Evolutionary conservation across 1,140 invertebrate genomes (phyloP), one percentile per base, ranked within the genome.

Genomic region (Zaprionus africanus): DNA sequence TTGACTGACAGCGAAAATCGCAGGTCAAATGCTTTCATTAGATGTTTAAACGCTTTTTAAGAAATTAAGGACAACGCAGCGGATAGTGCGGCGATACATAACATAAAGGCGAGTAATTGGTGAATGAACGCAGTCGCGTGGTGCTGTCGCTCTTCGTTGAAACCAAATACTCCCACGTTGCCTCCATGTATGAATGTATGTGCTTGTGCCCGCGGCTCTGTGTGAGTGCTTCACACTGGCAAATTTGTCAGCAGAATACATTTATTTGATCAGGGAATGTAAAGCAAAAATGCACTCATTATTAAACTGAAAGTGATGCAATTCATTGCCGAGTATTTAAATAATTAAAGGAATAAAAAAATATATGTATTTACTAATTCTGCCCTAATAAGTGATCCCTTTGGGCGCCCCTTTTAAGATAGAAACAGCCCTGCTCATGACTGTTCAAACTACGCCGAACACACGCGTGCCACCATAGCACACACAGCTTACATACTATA

Each of bases 11-110:
- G 78, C 67, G 36, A 71, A 72, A 88, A 63, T 84, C 78, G 79
- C 76, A 60, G 72, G 66, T 66, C 66, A 88, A 87, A 80, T 65
- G 83, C 85, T 90, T 88, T 85, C 85, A 88, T 88, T 88, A 88
- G 78, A 90, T 79, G 85, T 85, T 88, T 88, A 88, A 88, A 88
- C 81, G 85, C 85, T 90, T 88, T 88, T 84, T 88, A 88, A 79
- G 85, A 88, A 90, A 88, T 88, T 88, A 88, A 88, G 85, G 81
- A 90, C 85, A 90, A 80, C 76, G 76, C 79, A 53, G 79, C 75
- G 79, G 79, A 85, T 67, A 56, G 26, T 26, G 56, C 26, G 70
- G 81, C 71, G 66, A 72, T 57, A 74, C 64, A 78, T 74, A 78
- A 74, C 64, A 78, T 78, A 78, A 74, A 78, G 51, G 54, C 58